A percentile compares a stretch with the other conserved stretches of the same genome.
Evolutionary conservation across 2,888 invertebrate genomes (phyloP).

Genomic region (Agrotis clavis): DNA sequence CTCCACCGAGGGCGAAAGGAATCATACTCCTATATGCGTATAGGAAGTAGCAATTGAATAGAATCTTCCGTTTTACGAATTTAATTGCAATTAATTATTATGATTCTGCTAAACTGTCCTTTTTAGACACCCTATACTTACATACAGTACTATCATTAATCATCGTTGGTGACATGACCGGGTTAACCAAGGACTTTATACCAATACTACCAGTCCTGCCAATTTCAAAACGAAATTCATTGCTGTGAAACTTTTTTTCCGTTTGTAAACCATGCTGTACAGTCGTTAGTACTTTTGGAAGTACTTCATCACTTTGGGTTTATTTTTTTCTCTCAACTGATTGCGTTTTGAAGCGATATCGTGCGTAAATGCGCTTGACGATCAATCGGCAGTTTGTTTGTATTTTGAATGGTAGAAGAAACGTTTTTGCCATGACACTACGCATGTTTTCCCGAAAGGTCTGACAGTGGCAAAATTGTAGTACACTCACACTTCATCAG

Average conservation of each 20-base stretch:
- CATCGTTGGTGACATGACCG: not conserved
- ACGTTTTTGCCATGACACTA: not conserved
- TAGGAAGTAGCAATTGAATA: too few relatives aligned
- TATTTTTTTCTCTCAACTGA: slow-evolving; percentile 39
- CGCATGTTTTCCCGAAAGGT: too few relatives aligned
- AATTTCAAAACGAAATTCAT: slow-evolving; percentile 17
- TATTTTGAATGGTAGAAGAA: slow-evolving; percentile 13
- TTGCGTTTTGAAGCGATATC: slow-evolving; percentile 54
- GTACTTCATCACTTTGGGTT: slow-evolving; percentile 38
- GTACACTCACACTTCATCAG: too few relatives aligned
- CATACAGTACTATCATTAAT: not conserved
- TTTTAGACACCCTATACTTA: too few relatives aligned
- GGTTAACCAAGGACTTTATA: not conserved
- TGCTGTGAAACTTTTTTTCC: slow-evolving; percentile 18
- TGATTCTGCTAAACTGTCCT: too few relatives aligned
- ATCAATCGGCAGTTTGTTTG: slow-evolving; percentile 28
- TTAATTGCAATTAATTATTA: too few relatives aligned
- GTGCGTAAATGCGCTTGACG: slow-evolving; percentile 46
- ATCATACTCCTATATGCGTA: too few relatives aligned
- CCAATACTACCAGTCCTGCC: not conserved
- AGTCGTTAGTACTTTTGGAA: slow-evolving; percentile 27
- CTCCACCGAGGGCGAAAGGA: too few relatives aligned
- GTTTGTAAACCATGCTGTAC: slow-evolving; percentile 25
- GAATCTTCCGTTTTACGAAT: too few relatives aligned
- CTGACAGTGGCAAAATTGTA: too few relatives aligned